Conservation (phyloP, 2,797 vertebrate genomes). For the Melanotaenia maccullochi region DNA sequence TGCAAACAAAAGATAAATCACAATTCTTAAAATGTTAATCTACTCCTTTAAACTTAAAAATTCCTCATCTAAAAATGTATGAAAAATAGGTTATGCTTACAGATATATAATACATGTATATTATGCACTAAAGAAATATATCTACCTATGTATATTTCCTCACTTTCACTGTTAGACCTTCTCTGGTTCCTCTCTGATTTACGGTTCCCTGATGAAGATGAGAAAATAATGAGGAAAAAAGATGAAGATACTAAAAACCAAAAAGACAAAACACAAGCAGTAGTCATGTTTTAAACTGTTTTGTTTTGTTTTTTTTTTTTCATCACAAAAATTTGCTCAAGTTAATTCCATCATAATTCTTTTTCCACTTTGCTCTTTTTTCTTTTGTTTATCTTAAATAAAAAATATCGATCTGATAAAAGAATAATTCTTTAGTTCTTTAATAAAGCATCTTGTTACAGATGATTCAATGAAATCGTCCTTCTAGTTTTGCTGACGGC, state of each 20-base stretch:
- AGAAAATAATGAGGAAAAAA: conserved; percentile 2
- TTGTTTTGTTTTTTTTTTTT: background rate
- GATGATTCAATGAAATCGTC: background rate
- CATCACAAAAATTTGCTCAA: background rate
- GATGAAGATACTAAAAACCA: background rate
- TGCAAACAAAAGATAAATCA: background rate
- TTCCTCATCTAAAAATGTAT: no score
- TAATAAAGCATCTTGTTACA: background rate
- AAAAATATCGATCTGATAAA: background rate
- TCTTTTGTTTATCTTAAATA: background rate
- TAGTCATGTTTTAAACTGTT: background rate
- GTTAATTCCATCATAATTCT: background rate
- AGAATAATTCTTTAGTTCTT: background rate
- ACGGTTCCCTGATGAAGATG: conserved; percentile 33
- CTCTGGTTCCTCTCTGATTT: conserved; percentile 29
- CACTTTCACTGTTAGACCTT: conserved; percentile 66
- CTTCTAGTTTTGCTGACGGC: background rate
- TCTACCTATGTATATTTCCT: conserved; percentile 64
- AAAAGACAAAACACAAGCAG: background rate
- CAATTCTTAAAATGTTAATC: background rate
- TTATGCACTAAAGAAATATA: background rate
- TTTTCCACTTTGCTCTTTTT: background rate
- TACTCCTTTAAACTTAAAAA: background rate
- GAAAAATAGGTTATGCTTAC: no score
- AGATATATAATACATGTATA: background rate